Conservation (phyloP, 1,140 invertebrate genomes). For the Drosophila ambigua region DNA sequence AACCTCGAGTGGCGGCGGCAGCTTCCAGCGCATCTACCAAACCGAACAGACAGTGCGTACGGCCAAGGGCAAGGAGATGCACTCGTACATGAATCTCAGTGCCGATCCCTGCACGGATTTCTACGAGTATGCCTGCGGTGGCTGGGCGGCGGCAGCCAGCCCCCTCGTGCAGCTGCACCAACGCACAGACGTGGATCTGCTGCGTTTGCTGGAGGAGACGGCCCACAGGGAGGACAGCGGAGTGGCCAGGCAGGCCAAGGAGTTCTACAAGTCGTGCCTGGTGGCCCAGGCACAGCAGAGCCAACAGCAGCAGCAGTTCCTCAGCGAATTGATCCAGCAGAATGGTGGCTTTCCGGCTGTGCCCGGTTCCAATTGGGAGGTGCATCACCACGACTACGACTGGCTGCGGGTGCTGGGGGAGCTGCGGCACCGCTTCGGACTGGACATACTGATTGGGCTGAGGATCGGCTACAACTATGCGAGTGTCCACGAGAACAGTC, state of each 20-base stretch:
- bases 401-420: constrained; percentile 90
- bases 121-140: constrained; percentile 86
- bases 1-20: constrained; percentile 63
- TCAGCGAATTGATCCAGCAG: constrained; percentile 85
- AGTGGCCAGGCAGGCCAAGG: constrained; percentile 88
- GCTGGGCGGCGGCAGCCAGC: constrained; percentile 89
- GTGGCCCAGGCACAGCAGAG: constrained; percentile 91
- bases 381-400: constrained; percentile 84
- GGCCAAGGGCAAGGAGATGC: constrained; percentile 86
- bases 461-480: constrained; percentile 94
- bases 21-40: constrained; percentile 82
- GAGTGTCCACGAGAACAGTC: constrained; percentile 92
- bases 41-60: constrained; percentile 75
- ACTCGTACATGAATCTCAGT: constrained; percentile 89
- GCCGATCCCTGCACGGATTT: constrained; percentile 95
- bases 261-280: constrained; percentile 92
- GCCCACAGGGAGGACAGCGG: constrained; percentile 54
- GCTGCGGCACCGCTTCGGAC: constrained; percentile 89
- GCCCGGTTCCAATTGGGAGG: constrained; percentile 68
- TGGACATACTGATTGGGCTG: constrained; percentile 90
- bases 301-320: constrained; percentile 91
- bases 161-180: constrained; percentile 89
- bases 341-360: constrained; percentile 76
- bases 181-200: constrained; percentile 88
- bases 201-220: constrained; percentile 87